A percentile compares a stretch with the other conserved stretches of the same genome.
Conservation (phyloP, 2,888 invertebrate genomes). For the Trichopria drosophilae region DNA sequence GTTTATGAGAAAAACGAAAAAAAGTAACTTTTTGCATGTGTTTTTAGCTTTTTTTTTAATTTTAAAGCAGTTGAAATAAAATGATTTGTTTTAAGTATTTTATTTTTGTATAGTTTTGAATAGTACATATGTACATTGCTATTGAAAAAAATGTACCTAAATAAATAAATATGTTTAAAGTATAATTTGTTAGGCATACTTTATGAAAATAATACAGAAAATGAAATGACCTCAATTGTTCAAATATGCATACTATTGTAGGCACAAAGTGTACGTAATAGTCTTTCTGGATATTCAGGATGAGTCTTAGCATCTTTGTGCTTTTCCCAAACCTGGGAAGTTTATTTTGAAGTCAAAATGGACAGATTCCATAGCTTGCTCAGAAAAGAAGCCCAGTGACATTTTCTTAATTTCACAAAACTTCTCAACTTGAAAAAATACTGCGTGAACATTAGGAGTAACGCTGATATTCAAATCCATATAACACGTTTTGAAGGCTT, state of each 20-base stretch:
- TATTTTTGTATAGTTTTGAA: no score
- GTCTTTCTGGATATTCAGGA: conserved; percentile 9
- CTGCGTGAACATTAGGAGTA: conserved; percentile 7
- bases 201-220: no score
- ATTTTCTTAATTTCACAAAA: conserved; percentile 16
- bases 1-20: no score
- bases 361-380: conserved; percentile 12
- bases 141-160: no score
- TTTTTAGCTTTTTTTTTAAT: no score
- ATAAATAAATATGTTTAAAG: no score
- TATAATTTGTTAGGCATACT: no score
- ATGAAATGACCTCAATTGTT: no score
- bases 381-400: conserved; percentile 4
- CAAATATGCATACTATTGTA: conserved; percentile 15
- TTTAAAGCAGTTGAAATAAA: no score
- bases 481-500: conserved; percentile 11
- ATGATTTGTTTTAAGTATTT: no score
- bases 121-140: no score
- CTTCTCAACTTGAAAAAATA: conserved; percentile 14
- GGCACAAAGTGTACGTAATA: conserved; percentile 6
- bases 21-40: no score
- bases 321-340: conserved; percentile 11
- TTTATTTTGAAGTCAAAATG: conserved; percentile 17
- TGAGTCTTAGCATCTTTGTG: conserved; percentile 11
- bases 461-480: background rate